Evolutionary conservation across 2,113 vertebrate genomes (phyloP).

Genomic region (Nymphicus hollandicus): DNA sequence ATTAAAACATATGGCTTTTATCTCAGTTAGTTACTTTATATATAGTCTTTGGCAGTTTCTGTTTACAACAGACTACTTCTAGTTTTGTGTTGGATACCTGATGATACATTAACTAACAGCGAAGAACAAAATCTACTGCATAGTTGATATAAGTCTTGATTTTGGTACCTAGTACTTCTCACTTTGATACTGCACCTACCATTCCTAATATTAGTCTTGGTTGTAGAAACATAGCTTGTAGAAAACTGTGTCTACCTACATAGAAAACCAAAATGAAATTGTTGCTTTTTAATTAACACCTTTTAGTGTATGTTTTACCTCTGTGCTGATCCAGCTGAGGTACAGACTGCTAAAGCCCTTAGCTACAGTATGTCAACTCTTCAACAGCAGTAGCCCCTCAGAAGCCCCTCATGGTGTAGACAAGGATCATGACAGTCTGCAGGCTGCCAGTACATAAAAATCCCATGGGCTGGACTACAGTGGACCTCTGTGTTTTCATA

Average conservation of each 20-base stretch:
- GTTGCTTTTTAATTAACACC: not conserved
- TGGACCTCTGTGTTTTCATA: not conserved
- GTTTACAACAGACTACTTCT: rapidly evolving
- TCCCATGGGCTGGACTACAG: not conserved
- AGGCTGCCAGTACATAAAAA: not conserved
- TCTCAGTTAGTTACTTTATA: not conserved
- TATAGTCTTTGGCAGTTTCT: not conserved
- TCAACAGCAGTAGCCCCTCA: not conserved
- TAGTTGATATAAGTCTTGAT: not conserved
- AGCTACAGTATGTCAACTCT: not conserved
- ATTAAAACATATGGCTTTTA: not conserved
- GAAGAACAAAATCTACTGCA: not conserved
- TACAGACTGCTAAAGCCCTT: not conserved
- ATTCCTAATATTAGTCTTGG: not conserved
- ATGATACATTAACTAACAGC: not conserved
- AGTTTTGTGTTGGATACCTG: not conserved
- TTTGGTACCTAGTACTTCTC: not conserved
- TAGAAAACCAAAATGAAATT: not conserved
- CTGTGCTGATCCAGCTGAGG: not conserved
- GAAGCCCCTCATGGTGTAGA: not conserved
- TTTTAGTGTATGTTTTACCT: not conserved
- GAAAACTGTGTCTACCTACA: not conserved
- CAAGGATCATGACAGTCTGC: not conserved
- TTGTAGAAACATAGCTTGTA: not conserved
- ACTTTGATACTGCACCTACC: not conserved